These are phyloP conservation scores for Drosophila yakuba DNA, from an alignment of 1,140 invertebrate genomes.

Conservation along the genomic window DNA sequence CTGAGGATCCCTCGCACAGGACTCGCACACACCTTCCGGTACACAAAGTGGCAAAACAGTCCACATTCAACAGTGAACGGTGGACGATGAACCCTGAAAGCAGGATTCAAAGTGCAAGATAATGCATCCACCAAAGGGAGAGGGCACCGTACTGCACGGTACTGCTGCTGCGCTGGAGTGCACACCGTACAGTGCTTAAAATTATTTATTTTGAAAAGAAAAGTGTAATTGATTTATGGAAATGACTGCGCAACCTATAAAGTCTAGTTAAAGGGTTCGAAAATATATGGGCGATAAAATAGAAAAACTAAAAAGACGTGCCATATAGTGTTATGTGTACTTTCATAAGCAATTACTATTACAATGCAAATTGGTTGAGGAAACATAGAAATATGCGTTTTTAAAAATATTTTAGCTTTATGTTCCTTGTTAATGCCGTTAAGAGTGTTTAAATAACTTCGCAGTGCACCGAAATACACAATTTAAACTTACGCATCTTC, in stretches of 20 bases:
- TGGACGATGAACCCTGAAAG: constrained; percentile 34
- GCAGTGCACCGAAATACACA: no score
- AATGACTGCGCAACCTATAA: constrained; percentile 24
- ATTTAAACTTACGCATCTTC: no score
- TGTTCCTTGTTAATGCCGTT: no score
- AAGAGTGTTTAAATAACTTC: no score
- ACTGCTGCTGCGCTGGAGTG: neutral
- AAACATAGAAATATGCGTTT: neutral
- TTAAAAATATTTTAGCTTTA: no score
- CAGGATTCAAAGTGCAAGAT: neutral
- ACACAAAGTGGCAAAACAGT: constrained; percentile 52
- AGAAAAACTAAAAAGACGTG: neutral
- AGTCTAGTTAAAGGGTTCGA: constrained; percentile 17
- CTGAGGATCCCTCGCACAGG: constrained; percentile 45
- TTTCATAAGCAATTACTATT: neutral
- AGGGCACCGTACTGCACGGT: neutral
- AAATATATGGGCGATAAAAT: neutral
- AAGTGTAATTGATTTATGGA: constrained; percentile 40
- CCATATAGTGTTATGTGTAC: neutral
- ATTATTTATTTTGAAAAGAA: constrained; percentile 34
- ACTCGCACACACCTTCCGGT: constrained; percentile 73
- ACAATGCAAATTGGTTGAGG: neutral
- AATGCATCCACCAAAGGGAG: neutral
- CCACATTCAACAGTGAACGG: no score
- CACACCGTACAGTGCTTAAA: constrained; percentile 28